These are phyloP conservation scores for Danio aesculapii DNA, from an alignment of 2,797 vertebrate genomes.

Conservation along the genomic window DNA sequence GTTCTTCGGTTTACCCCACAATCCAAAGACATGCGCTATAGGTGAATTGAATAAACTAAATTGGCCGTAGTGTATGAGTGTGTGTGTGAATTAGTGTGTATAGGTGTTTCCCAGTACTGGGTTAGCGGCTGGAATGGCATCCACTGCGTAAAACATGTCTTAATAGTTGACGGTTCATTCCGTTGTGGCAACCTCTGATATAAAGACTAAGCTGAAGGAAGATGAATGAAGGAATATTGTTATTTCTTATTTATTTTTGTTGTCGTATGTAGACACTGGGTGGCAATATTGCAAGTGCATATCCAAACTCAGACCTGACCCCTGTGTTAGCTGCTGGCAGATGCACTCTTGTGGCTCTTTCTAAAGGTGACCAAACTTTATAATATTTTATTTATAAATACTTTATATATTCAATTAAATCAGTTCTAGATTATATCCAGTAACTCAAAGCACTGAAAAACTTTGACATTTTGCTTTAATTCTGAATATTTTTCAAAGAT, in stretches of 20 bases:
- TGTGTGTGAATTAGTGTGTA: too few relatives aligned
- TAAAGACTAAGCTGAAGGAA: too few relatives aligned
- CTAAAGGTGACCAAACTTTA: slow-evolving; percentile 72
- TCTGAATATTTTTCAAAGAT: not conserved
- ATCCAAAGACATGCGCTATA: too few relatives aligned
- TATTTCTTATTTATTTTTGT: slow-evolving; percentile 6
- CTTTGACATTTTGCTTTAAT: not conserved
- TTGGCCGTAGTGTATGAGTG: too few relatives aligned
- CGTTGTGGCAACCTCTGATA: too few relatives aligned
- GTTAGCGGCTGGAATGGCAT: too few relatives aligned
- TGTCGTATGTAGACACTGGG: slow-evolving; percentile 84
- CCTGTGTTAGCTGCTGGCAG: slow-evolving; percentile 86
- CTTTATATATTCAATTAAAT: not conserved
- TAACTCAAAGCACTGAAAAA: not conserved
- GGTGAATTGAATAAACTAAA: too few relatives aligned
- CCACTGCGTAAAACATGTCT: too few relatives aligned
- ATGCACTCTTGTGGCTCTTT: slow-evolving; percentile 78
- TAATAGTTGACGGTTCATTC: too few relatives aligned
- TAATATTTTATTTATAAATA: not conserved
- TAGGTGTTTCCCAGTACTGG: too few relatives aligned
- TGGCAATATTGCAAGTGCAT: slow-evolving; percentile 86
- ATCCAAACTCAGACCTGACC: slow-evolving; percentile 89
- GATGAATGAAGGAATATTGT: too few relatives aligned
- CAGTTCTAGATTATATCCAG: not conserved
- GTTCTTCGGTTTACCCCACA: too few relatives aligned